Conservation (phyloP, 2,797 vertebrate species). For the Pangasius larnaudii region DNA sequence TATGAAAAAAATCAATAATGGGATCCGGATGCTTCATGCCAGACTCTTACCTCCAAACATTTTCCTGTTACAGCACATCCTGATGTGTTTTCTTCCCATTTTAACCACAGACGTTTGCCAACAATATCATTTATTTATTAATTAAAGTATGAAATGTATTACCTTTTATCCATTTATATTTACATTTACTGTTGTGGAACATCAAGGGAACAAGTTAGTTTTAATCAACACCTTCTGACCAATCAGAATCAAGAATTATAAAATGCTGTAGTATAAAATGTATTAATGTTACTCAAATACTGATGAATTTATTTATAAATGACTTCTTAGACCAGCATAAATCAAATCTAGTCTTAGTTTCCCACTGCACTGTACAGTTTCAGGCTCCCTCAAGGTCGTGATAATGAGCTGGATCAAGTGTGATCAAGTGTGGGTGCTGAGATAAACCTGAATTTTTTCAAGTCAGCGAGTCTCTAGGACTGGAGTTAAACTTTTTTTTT, state of each 20-base stretch:
- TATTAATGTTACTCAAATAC: not conserved
- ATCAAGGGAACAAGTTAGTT: not conserved
- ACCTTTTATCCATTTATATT: not conserved
- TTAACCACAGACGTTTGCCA: not conserved
- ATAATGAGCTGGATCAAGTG: slow-evolving; percentile 10
- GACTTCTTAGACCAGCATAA: not conserved
- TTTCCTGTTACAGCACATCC: not conserved
- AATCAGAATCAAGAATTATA: slow-evolving; percentile 11
- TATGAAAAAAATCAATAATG: not conserved
- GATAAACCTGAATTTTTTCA: not conserved
- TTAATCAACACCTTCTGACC: too few species aligned
- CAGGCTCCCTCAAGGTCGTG: not conserved
- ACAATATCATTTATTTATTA: not conserved
- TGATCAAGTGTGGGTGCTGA: not conserved
- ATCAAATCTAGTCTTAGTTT: not conserved
- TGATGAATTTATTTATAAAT: not conserved
- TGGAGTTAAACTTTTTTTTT: not conserved
- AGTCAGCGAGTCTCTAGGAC: not conserved
- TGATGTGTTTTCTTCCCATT: not conserved
- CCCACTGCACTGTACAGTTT: not conserved
- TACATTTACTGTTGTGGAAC: not conserved
- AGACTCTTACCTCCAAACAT: not conserved
- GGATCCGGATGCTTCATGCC: not conserved
- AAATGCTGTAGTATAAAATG: not conserved
- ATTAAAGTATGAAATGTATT: not conserved